A percentile compares a stretch with the other conserved stretches of the same genome.
phyloP scores from a whole-genome alignment of 92 coral and sea anemone species.

The Bergia sp. region DNA sequence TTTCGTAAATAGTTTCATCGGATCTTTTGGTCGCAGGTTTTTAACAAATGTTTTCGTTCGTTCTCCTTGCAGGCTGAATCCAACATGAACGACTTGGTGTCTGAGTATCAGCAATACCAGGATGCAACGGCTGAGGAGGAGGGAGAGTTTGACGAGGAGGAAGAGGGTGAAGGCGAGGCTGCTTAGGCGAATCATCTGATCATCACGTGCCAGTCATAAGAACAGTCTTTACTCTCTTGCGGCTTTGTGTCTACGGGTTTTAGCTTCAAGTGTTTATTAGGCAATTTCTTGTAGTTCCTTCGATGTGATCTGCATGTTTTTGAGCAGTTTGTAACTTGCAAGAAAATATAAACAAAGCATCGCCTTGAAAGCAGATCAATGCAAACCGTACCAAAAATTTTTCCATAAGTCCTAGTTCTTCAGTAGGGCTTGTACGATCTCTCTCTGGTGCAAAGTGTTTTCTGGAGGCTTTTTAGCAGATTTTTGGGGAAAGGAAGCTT shows the following conservation, averaged over 20 bases:
- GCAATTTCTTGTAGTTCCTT: neutral
- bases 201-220: neutral
- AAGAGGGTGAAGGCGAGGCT: constrained; percentile 70
- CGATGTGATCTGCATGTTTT: too few relatives aligned
- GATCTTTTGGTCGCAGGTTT: neutral
- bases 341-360: too few relatives aligned
- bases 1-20: neutral
- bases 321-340: too few relatives aligned
- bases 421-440: too few relatives aligned
- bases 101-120: constrained; percentile 96
- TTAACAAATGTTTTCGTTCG: neutral
- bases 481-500: neutral
- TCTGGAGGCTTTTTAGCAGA: neutral
- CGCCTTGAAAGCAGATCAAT: too few relatives aligned
- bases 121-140: constrained; percentile 89
- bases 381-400: too few relatives aligned
- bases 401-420: too few relatives aligned
- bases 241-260: neutral
- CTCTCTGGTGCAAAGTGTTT: neutral
- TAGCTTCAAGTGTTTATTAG: neutral
- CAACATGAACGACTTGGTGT: constrained; percentile 90
- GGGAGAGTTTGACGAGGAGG: constrained; percentile 83
- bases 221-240: neutral
- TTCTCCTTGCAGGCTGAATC: constrained; percentile 74
- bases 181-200: constrained; percentile 16